Conservation (phyloP, 2,797 vertebrate genomes). For the Morus bassanus region DNA sequence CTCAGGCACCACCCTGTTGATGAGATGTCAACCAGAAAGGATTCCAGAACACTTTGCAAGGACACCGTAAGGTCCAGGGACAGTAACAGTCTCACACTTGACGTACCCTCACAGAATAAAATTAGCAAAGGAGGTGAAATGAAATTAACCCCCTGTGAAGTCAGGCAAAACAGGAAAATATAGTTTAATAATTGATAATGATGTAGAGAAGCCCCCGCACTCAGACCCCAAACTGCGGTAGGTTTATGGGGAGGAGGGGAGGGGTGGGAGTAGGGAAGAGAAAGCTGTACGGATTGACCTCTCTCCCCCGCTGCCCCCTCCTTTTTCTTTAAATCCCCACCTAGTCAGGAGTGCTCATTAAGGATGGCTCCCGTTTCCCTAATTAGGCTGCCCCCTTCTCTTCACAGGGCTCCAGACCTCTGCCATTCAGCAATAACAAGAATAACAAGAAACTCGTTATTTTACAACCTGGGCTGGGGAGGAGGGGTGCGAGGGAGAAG, state of each 20-base stretch:
- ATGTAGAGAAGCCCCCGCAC: not conserved
- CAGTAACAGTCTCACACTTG: not conserved
- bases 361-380: constrained; percentile 54
- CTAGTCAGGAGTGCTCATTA: constrained; percentile 62
- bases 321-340: constrained; percentile 60
- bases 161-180: not conserved
- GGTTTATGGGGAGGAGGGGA: constrained; percentile 74
- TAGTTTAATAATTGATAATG: not conserved
- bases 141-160: constrained; percentile 1
- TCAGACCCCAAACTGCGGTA: constrained; percentile 76
- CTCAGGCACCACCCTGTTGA: not conserved
- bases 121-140: constrained; percentile 12
- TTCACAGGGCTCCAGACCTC: constrained; percentile 58
- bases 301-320: constrained; percentile 10
- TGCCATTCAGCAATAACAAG: constrained; percentile 50
- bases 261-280: constrained; percentile 1
- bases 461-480: constrained; percentile 45
- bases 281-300: constrained; percentile 31
- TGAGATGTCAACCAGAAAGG: not conserved
- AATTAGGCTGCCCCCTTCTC: constrained; percentile 50
- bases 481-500: constrained; percentile 5
- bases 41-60: not conserved
- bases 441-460: constrained; percentile 64
- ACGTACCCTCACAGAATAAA: not conserved
- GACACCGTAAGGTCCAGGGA: not conserved